Conservation (phyloP, 1,140 invertebrate genomes). For the Ctenoplectra terminalis region DNA sequence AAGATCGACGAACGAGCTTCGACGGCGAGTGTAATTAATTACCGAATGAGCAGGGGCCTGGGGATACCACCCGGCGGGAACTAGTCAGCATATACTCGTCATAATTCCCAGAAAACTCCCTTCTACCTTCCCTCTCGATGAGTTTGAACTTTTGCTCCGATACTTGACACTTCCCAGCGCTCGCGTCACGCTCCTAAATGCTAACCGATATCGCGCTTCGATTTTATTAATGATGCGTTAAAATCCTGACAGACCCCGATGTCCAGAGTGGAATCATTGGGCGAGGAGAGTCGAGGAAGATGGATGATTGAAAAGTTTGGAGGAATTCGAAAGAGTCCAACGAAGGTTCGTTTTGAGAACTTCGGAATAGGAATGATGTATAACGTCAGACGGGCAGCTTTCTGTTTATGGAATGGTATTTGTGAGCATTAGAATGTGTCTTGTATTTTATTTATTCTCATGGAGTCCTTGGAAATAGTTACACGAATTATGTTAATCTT, state of each 20-base stretch:
- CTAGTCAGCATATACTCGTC: constrained; percentile 76
- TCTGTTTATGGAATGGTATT: too few relatives aligned
- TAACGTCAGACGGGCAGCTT: too few relatives aligned
- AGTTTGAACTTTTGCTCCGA: constrained; percentile 38
- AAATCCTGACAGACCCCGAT: constrained; percentile 5
- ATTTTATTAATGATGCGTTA: constrained; percentile 42
- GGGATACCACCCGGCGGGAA: constrained; percentile 76
- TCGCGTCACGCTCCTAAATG: constrained; percentile 25
- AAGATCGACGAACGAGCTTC: constrained; percentile 77
- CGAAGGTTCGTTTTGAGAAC: too few relatives aligned
- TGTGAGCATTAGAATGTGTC: too few relatives aligned
- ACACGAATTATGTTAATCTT: too few relatives aligned
- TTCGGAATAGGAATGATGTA: too few relatives aligned
- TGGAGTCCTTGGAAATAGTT: too few relatives aligned
- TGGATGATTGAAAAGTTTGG: not conserved
- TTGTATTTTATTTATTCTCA: too few relatives aligned
- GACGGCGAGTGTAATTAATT: constrained; percentile 79
- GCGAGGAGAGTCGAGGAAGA: not conserved
- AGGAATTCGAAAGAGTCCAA: constrained; percentile 3
- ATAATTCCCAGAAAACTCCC: constrained; percentile 75
- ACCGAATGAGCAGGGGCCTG: constrained; percentile 69
- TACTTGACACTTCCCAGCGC: constrained; percentile 48
- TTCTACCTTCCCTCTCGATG: constrained; percentile 7
- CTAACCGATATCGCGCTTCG: constrained; percentile 27
- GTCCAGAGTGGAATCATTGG: not conserved